Conservation (phyloP, 2,888 invertebrate genomes). For the Pseudoips prasinana region DNA sequence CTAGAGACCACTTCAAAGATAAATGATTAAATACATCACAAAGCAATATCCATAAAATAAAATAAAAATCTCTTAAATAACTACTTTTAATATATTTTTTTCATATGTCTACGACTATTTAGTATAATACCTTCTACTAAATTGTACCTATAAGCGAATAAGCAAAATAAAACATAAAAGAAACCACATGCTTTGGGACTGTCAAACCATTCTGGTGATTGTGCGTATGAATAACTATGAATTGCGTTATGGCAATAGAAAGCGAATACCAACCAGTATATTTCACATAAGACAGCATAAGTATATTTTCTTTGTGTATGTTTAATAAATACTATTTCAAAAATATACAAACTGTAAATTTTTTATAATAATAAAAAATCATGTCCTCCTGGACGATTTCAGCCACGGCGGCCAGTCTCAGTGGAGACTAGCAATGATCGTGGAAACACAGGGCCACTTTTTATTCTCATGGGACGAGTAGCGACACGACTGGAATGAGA, state of each 20-base stretch:
- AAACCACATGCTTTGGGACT: slow-evolving; percentile 44
- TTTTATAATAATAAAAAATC: too few relatives aligned
- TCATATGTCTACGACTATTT: slow-evolving; percentile 16
- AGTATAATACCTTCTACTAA: slow-evolving; percentile 14
- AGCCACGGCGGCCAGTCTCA: too few relatives aligned
- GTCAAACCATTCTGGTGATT: slow-evolving; percentile 38
- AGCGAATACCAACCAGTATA: too few relatives aligned
- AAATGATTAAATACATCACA: slow-evolving; percentile 4
- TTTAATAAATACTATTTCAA: too few relatives aligned
- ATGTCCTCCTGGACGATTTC: too few relatives aligned
- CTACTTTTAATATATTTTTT: slow-evolving; percentile 12
- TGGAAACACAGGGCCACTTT: too few relatives aligned
- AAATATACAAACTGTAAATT: too few relatives aligned
- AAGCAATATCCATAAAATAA: slow-evolving; percentile 20
- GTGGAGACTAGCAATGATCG: too few relatives aligned
- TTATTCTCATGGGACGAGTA: too few relatives aligned
- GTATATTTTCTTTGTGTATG: too few relatives aligned
- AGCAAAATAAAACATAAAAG: slow-evolving; percentile 23
- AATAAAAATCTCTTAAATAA: background rate
- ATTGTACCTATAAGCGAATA: slow-evolving; percentile 25
- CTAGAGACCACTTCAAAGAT: background rate
- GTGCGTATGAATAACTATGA: slow-evolving; percentile 40
- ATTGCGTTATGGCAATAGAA: background rate
- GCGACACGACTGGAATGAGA: too few relatives aligned
- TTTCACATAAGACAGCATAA: too few relatives aligned